Evolutionary conservation across 2,888 invertebrate species (phyloP).

Genomic region (Chrysotoxum bicinctum): DNA sequence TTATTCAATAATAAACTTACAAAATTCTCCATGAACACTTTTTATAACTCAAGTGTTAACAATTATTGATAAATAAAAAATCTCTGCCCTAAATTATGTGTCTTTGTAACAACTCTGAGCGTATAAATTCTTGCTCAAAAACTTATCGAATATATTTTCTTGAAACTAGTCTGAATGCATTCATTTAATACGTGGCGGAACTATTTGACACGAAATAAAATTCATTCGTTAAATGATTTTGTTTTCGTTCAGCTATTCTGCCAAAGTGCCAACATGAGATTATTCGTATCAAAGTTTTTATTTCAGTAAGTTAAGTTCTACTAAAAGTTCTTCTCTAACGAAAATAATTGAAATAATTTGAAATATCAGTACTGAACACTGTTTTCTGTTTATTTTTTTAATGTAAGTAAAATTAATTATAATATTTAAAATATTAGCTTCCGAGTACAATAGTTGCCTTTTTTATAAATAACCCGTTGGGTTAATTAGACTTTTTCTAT

Average conservation of each 20-base stretch:
- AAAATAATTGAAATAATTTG: neutral
- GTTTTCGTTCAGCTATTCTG: conserved; percentile 50
- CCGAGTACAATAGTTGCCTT: neutral
- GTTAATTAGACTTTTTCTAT: neutral
- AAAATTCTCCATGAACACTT: too few species aligned
- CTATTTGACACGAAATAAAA: conserved; percentile 57
- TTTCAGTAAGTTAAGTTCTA: neutral
- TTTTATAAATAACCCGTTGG: neutral
- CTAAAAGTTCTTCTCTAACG: neutral
- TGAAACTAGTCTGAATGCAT: neutral
- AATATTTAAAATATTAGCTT: neutral
- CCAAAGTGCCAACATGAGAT: conserved; percentile 2
- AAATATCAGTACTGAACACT: neutral
- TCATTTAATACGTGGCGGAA: conserved; percentile 55
- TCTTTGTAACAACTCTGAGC: too few species aligned
- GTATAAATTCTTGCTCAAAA: too few species aligned
- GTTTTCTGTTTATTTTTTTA: neutral
- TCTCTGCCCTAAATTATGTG: too few species aligned
- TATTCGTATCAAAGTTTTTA: conserved; percentile 57
- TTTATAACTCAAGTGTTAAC: too few species aligned
- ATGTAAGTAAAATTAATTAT: conserved; percentile 42
- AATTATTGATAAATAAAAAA: too few species aligned
- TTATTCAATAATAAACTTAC: too few species aligned
- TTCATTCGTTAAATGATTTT: conserved; percentile 29
- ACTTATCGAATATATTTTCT: neutral